These are phyloP conservation scores for Watsonalla binaria DNA, from an alignment of 2,888 invertebrate species.

Conservation along the genomic window DNA sequence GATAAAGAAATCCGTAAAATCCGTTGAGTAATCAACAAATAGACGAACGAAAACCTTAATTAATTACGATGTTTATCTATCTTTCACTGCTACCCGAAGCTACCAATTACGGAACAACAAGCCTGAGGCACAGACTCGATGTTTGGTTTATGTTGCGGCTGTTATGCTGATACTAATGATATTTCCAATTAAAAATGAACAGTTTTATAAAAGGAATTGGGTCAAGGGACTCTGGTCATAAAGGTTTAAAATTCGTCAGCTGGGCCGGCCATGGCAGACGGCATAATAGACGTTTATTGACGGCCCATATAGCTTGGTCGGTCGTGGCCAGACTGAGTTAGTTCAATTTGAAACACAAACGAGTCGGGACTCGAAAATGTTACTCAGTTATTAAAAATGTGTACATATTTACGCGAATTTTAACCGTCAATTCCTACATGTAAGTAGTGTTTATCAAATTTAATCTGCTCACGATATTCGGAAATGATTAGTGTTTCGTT, in stretches of 20 bases:
- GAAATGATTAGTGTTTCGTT: background rate
- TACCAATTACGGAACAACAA: background rate
- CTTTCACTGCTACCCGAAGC: background rate
- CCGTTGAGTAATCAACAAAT: background rate
- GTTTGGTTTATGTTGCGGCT: conserved; percentile 9
- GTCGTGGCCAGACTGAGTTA: conserved; percentile 36
- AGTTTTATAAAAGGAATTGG: conserved; percentile 48
- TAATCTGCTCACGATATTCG: too few relatives aligned
- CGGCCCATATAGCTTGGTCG: conserved; percentile 70
- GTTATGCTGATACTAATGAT: conserved; percentile 27
- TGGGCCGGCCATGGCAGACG: conserved; percentile 55
- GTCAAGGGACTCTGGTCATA: conserved; percentile 63
- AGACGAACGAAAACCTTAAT: background rate
- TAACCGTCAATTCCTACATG: background rate
- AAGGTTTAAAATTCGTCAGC: conserved; percentile 66
- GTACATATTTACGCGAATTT: conserved; percentile 5
- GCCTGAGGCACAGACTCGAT: background rate
- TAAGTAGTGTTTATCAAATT: background rate
- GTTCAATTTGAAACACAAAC: conserved; percentile 71
- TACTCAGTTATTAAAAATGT: conserved; percentile 7
- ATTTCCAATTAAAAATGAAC: conserved; percentile 46
- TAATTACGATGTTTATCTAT: background rate
- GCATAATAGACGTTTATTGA: conserved; percentile 77
- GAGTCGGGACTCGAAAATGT: conserved; percentile 56
- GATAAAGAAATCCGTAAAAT: background rate